phyloP scores from a whole-genome alignment of 2,113 vertebrate species.

The Amazona guildingii region DNA sequence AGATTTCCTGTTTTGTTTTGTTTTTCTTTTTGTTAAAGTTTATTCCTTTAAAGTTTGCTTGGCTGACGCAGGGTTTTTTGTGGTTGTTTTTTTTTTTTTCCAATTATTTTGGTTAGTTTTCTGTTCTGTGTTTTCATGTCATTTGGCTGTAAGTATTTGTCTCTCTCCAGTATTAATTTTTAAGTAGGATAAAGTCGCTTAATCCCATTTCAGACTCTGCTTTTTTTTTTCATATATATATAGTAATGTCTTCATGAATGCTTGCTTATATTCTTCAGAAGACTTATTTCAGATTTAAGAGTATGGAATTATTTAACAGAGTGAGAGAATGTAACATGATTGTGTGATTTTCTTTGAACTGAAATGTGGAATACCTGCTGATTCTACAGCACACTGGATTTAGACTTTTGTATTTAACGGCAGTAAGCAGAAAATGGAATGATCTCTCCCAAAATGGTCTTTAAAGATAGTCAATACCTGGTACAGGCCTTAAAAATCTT shows the following conservation, averaged over 20 bases:
- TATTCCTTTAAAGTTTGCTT: neutral
- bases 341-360: neutral
- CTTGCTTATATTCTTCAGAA: neutral
- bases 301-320: neutral
- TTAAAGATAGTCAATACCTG: neutral
- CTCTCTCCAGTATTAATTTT: neutral
- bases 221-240: neutral
- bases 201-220: neutral
- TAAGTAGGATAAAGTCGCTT: neutral
- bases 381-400: neutral
- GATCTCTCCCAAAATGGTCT: neutral
- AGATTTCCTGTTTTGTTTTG: neutral
- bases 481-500: neutral
- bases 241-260: neutral
- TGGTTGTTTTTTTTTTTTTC: fast-evolving
- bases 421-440: neutral
- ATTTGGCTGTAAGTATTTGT: neutral
- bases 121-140: neutral
- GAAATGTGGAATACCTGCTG: neutral
- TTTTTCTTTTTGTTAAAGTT: neutral
- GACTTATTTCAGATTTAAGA: neutral
- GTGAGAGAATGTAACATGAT: neutral
- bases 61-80: neutral
- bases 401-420: neutral
- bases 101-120: neutral